These are phyloP conservation scores for Falco peregrinus DNA, from an alignment of 2,797 vertebrate species.

Conservation along the genomic window DNA sequence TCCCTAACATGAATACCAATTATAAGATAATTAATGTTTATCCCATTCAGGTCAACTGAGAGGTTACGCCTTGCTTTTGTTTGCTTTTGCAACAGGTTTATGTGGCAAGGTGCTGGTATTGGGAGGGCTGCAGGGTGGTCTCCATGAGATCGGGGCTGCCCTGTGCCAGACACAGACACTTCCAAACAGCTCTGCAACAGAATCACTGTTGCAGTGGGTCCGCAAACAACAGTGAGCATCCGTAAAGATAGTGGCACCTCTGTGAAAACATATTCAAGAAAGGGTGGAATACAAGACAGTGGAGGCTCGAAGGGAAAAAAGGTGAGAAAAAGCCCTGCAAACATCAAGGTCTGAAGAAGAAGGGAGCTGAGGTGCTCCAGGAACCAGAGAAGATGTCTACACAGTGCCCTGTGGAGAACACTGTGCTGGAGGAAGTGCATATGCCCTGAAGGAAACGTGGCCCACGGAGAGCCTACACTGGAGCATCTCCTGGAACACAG, in stretches of 20 bases:
- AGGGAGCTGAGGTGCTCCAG: neutral
- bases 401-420: neutral
- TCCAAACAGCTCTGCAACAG: neutral
- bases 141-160: neutral
- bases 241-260: neutral
- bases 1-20: neutral
- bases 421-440: neutral
- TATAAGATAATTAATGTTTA: neutral
- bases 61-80: neutral
- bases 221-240: neutral
- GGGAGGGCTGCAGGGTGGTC: neutral
- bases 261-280: neutral
- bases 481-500: neutral
- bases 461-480: neutral
- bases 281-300: neutral
- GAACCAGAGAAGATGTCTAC: neutral
- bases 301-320: neutral
- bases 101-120: neutral
- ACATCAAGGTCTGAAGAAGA: neutral
- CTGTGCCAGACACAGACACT: fast-evolving
- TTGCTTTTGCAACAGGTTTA: neutral
- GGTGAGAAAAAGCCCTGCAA: neutral
- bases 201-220: neutral
- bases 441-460: neutral
- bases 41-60: neutral